Conservation (phyloP, 1,140 invertebrate genomes). For the Apis mellifera region DNA sequence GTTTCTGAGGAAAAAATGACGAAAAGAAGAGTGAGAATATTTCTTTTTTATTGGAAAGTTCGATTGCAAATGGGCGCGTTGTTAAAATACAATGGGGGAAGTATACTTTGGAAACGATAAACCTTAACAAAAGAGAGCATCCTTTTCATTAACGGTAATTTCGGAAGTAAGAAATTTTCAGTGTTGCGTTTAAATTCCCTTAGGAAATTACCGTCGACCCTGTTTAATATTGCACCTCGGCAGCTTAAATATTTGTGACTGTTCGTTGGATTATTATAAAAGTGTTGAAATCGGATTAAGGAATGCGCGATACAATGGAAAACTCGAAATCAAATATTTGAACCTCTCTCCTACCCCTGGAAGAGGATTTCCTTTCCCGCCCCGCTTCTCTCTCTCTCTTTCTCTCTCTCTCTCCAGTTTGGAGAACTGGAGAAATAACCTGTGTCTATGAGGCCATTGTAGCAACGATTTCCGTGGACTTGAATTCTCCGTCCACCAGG, state of each 20-base stretch:
- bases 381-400: background rate
- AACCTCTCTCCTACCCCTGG: background rate
- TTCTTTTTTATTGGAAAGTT: too few species aligned
- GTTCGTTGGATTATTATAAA: background rate
- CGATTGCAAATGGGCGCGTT: too few species aligned
- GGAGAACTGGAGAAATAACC: slow-evolving; percentile 11
- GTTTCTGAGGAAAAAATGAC: too few species aligned
- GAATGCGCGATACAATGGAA: slow-evolving; percentile 32
- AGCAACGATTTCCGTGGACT: background rate
- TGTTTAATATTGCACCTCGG: background rate
- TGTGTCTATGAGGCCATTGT: background rate
- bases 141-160: background rate
- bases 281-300: slow-evolving; percentile 21
- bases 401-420: too few species aligned
- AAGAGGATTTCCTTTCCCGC: background rate
- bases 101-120: too few species aligned
- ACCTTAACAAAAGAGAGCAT: background rate
- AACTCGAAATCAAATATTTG: slow-evolving; percentile 48
- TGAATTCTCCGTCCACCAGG: background rate
- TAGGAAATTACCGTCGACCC: background rate
- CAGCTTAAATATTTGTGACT: background rate
- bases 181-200: background rate
- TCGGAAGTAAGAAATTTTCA: background rate
- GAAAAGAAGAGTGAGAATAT: too few species aligned
- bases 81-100: background rate